Evolutionary conservation across 1,140 invertebrate genomes (phyloP).

Genomic region (Rhagoletis pomonella): DNA sequence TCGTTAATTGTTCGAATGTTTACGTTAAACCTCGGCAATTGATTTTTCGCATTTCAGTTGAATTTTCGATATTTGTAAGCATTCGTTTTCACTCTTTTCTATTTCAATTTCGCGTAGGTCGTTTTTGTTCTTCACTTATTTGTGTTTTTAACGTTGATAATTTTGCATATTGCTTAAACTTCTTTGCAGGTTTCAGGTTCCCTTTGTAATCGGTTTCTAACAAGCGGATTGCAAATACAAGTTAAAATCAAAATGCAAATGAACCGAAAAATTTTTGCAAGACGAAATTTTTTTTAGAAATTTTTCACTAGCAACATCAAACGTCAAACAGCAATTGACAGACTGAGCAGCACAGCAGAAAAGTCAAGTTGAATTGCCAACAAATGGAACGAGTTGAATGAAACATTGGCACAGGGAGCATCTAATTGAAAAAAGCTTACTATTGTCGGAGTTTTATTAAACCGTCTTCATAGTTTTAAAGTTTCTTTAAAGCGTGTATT

Average conservation of each 20-base stretch:
- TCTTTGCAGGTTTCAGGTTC: not conserved
- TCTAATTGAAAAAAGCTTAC: not conserved
- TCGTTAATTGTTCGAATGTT: not conserved
- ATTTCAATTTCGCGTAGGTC: not conserved
- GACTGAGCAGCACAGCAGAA: too few relatives aligned
- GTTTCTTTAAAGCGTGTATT: too few relatives aligned
- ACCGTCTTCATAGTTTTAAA: not conserved
- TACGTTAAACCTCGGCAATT: not conserved
- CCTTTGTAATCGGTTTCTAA: not conserved
- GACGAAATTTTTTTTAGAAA: constrained; percentile 33
- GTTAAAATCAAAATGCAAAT: constrained; percentile 49
- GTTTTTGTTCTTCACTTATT: not conserved
- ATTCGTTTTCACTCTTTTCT: not conserved
- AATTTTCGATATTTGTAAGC: not conserved
- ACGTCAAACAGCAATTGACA: constrained; percentile 41
- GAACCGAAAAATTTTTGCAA: constrained; percentile 7
- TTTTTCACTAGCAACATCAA: constrained; percentile 24
- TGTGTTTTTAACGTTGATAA: not conserved
- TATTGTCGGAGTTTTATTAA: too few relatives aligned
- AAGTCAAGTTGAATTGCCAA: not conserved
- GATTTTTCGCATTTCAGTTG: not conserved
- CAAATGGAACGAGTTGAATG: not conserved
- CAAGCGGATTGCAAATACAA: not conserved
- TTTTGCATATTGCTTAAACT: not conserved
- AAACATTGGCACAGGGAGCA: not conserved